Base-by-base conservation (phyloP, 1,140 invertebrate genomes). In the Eumeta japonica region DNA sequence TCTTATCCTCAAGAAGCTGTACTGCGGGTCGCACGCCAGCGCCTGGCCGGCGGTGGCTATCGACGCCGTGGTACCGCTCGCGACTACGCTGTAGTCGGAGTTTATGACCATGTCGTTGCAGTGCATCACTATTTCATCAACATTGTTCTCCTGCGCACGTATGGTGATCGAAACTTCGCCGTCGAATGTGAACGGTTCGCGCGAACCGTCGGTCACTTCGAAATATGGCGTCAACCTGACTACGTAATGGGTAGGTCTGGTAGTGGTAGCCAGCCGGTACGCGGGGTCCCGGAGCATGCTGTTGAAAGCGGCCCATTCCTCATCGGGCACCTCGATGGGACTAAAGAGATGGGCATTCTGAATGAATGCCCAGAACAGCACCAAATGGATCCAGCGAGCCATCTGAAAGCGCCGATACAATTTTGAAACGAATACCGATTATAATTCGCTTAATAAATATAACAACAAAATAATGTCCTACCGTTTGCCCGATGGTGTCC, bases 191-290 rank as follows among this genome's bases (percentile, higher is more conserved):
- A 84, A 85, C 17, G 72, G 62, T 19, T 62, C 60, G 1, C 50
- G 44, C 18, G 66, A 63, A 4, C 35, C 13, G n/a, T 54, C 46
- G 17, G 57, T 50, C 15, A 28, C 41, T 27, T 80, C 75, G n/a
- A 85, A 75, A 55, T 82, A 77, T 0, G 83, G 80, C 1, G 75
- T 59, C 3, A 91, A 57, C 3, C 74, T 65, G 0, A 90, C 55
- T 35, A 76, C 77, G 52, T 90, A 91, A 46, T 82, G 51, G 1
- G 37, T 35, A 2, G 70, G 66, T 11, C 17, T 31, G 3, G 60
- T 64, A 2, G 65, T 62, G 0, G 47, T 61, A 0, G 63, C 58
- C 0, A 74, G 48, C 10, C 70, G 56, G 37, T 62, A 74, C 0
- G 41, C 41, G 2, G 60, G 55, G 16, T 66, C 47, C 5, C 55